A percentile compares a stretch with the other conserved stretches of the same genome.
phyloP scores from a whole-genome alignment of 1,140 invertebrate species.

The Cardiocondyla obscurior region DNA sequence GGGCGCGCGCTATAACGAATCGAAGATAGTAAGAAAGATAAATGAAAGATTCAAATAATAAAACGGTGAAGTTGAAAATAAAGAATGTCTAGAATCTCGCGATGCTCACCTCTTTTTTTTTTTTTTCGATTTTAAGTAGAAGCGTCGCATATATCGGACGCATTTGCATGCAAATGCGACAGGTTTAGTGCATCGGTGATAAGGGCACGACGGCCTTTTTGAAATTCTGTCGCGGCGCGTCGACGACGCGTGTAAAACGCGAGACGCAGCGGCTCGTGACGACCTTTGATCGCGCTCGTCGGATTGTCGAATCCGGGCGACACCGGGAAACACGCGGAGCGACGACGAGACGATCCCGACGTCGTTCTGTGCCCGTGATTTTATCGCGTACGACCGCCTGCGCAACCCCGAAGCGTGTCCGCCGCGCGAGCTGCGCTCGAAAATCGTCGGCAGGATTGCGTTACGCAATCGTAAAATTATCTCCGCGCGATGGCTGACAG shows the following conservation, averaged over 20 bases:
- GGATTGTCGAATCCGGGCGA: slow-evolving; percentile 5
- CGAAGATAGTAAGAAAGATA: not conserved
- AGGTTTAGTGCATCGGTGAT: not conserved
- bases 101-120: not conserved
- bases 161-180: slow-evolving; percentile 11
- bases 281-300: slow-evolving; percentile 41
- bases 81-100: not conserved
- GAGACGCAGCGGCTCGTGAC: slow-evolving; percentile 43
- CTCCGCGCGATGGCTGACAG: not conserved
- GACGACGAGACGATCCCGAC: not conserved
- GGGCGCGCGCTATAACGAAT: not conserved
- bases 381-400: not conserved
- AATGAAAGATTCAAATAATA: too few relatives aligned
- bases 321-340: not conserved
- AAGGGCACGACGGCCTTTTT: slow-evolving; percentile 17
- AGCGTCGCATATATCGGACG: not conserved
- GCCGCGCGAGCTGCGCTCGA: slow-evolving; percentile 37
- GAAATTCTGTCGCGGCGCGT: slow-evolving; percentile 46
- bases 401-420: slow-evolving; percentile 16
- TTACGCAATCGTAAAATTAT: slow-evolving; percentile 37
- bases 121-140: too few relatives aligned
- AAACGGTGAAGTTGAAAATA: too few relatives aligned
- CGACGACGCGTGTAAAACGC: slow-evolving; percentile 27
- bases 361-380: slow-evolving; percentile 18
- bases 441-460: slow-evolving; percentile 16